Evolutionary conservation across 2,797 vertebrate genomes (phyloP).

Genomic region (Chiloscyllium punctatum): DNA sequence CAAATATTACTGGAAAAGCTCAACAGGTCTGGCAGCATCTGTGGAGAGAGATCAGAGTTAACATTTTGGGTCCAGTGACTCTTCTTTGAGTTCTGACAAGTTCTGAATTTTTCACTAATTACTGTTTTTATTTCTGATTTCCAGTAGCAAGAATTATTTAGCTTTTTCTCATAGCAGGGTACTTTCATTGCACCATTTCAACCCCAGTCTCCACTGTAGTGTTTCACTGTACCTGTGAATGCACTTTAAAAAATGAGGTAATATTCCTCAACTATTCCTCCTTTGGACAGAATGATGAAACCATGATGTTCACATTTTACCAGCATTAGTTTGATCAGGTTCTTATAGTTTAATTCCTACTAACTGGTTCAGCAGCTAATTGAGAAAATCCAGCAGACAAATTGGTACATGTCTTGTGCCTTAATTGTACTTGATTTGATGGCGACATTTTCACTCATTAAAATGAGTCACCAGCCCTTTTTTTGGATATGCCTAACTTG

Average conservation of each 20-base stretch:
- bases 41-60: too few species aligned
- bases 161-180: too few species aligned
- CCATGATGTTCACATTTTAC: neutral
- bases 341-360: neutral
- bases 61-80: too few species aligned
- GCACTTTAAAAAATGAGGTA: neutral
- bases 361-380: neutral
- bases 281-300: neutral
- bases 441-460: slow-evolving; percentile 3
- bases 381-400: neutral
- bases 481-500: neutral
- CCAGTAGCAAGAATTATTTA: too few species aligned
- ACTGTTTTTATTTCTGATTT: too few species aligned
- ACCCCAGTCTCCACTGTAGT: neutral
- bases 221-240: neutral
- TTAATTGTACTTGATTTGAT: neutral
- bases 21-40: too few species aligned
- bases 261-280: neutral
- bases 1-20: too few species aligned
- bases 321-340: neutral
- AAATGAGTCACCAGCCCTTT: neutral
- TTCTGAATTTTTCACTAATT: too few species aligned
- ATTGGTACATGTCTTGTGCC: neutral
- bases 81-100: too few species aligned
- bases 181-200: neutral